Percentiles rank a stretch among this genome's conserved stretches.
phyloP scores from a whole-genome alignment of 2,113 vertebrate species.

The Phasianus colchicus region DNA sequence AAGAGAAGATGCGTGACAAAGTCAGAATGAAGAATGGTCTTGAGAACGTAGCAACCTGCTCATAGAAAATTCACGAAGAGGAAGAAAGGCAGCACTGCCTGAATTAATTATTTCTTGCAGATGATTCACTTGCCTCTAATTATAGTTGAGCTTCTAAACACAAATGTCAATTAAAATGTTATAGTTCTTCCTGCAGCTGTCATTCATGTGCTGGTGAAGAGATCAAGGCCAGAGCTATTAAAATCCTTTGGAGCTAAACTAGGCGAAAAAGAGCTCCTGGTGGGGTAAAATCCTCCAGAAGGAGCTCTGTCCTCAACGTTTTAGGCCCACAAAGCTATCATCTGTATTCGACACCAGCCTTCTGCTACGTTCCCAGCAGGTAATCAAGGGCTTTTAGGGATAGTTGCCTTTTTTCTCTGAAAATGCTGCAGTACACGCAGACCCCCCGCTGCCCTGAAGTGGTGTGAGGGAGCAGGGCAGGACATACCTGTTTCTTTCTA shows the following conservation, averaged over 20 bases:
- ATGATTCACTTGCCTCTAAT: slow-evolving; percentile 57
- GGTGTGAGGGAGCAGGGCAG: not conserved
- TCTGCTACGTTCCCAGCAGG: not conserved
- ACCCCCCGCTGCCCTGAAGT: not conserved
- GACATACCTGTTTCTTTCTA: not conserved
- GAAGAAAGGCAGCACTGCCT: not conserved
- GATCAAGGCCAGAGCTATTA: slow-evolving; percentile 34
- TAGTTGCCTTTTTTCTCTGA: not conserved
- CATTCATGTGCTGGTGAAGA: slow-evolving; percentile 31
- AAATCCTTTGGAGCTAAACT: not conserved
- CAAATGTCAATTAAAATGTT: slow-evolving; percentile 59
- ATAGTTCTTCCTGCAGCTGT: slow-evolving; percentile 48
- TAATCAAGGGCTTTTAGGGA: not conserved
- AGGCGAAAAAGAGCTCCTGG: not conserved
- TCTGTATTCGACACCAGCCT: not conserved
- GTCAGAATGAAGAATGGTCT: not conserved
- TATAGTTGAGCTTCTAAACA: slow-evolving; percentile 51
- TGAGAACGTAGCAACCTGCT: not conserved
- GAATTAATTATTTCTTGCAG: slow-evolving; percentile 28
- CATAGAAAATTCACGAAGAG: not conserved
- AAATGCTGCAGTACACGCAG: not conserved
- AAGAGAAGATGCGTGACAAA: accelerated
- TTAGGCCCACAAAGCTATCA: not conserved
- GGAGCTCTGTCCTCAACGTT: not conserved
- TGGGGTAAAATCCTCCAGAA: not conserved